These are phyloP conservation scores for Cariama cristata DNA, from an alignment of 2,113 vertebrate genomes.

Conservation along the genomic window DNA sequence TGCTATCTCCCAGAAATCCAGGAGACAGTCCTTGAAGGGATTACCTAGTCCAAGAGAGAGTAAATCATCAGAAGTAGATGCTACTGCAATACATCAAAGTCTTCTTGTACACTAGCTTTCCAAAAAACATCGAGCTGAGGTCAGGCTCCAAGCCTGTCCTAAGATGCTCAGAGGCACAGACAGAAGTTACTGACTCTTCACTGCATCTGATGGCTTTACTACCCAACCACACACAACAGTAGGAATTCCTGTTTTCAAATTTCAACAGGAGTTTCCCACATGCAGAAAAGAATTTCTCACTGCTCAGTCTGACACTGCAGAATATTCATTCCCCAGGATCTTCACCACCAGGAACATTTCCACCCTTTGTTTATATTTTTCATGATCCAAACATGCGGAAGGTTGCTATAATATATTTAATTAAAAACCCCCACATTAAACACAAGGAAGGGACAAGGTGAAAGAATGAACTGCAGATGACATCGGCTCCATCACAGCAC, in stretches of 20 bases:
- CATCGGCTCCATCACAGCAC: accelerated
- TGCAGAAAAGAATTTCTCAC: not conserved
- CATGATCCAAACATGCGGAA: accelerated
- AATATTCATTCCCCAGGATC: not conserved
- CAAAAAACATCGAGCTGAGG: not conserved
- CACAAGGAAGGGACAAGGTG: not conserved
- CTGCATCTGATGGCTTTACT: not conserved
- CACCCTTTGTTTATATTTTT: not conserved
- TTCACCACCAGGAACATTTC: not conserved
- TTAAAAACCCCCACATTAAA: not conserved
- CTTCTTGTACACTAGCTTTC: not conserved
- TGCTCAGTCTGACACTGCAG: too few species aligned
- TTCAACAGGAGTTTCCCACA: accelerated
- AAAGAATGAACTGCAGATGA: not conserved
- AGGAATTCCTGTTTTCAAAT: not conserved
- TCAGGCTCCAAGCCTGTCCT: not conserved
- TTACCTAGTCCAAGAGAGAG: not conserved
- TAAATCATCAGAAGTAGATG: not conserved
- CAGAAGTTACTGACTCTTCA: not conserved
- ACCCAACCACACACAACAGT: accelerated
- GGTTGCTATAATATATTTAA: not conserved
- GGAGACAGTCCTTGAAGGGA: not conserved
- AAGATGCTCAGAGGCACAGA: not conserved
- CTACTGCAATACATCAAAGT: not conserved
- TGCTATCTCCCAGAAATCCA: not conserved